Percentiles rank a stretch among this genome's conserved stretches.
phyloP scores from a whole-genome alignment of 2,888 invertebrate genomes.

The Mythimna pallens region DNA sequence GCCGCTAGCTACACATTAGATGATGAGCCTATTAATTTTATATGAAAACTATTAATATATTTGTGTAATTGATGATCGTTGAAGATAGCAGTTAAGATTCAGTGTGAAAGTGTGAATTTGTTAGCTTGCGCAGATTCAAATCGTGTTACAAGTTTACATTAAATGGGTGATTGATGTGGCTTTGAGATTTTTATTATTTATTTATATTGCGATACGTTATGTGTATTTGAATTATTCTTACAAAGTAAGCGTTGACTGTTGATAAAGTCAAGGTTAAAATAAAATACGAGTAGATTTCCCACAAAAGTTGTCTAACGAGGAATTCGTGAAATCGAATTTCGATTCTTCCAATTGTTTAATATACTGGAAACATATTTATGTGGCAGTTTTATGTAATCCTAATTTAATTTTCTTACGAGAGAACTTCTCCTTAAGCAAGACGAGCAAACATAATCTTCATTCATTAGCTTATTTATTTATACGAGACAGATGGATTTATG shows the following conservation, averaged over 20 bases:
- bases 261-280: background rate
- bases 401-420: background rate
- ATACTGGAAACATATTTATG: background rate
- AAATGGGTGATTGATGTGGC: background rate
- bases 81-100: conserved; percentile 46
- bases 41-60: conserved; percentile 61
- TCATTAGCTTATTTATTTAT: conserved; percentile 63
- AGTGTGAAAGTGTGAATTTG: conserved; percentile 22
- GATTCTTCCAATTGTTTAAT: background rate
- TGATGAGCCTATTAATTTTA: conserved; percentile 65
- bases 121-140: conserved; percentile 21
- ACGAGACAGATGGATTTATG: conserved; percentile 59
- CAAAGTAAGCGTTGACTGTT: background rate
- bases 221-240: background rate
- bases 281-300: background rate
- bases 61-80: conserved; percentile 50
- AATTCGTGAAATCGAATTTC: background rate
- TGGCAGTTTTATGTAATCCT: background rate
- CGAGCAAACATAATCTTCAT: conserved; percentile 49
- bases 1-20: conserved; percentile 62
- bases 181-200: background rate
- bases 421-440: conserved; percentile 46
- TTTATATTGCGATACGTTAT: background rate
- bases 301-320: background rate
- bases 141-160: background rate